Conservation (phyloP, 2,888 invertebrate species). For the Anticlea derivata region DNA sequence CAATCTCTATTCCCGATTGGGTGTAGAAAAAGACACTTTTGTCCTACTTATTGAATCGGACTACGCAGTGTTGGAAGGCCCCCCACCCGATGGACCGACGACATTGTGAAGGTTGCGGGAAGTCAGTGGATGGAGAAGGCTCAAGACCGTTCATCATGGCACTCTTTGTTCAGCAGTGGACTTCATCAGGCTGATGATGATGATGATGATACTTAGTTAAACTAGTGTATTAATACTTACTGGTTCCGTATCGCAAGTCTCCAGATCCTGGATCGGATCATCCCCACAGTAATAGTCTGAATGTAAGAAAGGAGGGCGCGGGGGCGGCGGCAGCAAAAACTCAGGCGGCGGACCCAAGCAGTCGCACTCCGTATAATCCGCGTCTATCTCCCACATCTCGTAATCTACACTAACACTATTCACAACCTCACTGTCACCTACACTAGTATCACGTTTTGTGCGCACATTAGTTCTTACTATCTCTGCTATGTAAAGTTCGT, state of each 20-base stretch:
- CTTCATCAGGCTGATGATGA: too few species aligned
- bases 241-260: conserved; percentile 90
- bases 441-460: conserved; percentile 79
- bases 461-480: conserved; percentile 77
- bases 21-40: too few species aligned
- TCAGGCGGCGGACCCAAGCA: conserved; percentile 90
- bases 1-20: too few species aligned
- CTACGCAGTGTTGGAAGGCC: too few species aligned
- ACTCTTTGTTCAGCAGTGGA: too few species aligned
- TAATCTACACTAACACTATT: conserved; percentile 83
- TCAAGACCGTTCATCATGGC: too few species aligned
- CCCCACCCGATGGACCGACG: too few species aligned
- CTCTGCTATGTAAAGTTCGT: conserved; percentile 80
- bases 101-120: too few species aligned
- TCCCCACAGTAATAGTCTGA: conserved; percentile 88
- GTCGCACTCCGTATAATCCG: conserved; percentile 89
- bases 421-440: conserved; percentile 81
- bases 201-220: too few species aligned
- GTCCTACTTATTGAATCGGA: too few species aligned
- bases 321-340: conserved; percentile 89
- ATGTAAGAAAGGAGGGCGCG: conserved; percentile 88
- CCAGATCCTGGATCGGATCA: conserved; percentile 87
- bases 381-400: conserved; percentile 89
- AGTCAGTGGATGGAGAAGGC: too few species aligned
- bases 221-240: conserved; percentile 77